Percentiles rank a stretch among this genome's conserved stretches.
phyloP scores from a whole-genome alignment of 1,140 invertebrate genomes.

The Amyelois transitella region DNA sequence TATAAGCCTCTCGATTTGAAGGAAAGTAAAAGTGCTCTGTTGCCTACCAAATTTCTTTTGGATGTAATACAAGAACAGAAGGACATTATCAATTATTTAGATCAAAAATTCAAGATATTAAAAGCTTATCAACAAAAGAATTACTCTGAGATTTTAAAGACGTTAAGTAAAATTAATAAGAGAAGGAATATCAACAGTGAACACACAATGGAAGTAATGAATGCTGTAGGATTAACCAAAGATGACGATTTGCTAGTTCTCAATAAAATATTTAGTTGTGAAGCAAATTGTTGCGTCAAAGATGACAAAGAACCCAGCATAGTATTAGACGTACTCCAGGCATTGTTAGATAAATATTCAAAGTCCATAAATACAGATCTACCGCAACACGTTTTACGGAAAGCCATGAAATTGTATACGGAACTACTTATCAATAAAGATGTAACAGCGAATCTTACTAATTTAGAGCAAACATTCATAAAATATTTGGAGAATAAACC shows the following conservation, averaged over 20 bases:
- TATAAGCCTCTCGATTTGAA: slow-evolving; percentile 67
- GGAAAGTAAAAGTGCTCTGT: slow-evolving; percentile 49
- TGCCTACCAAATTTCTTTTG: slow-evolving; percentile 67
- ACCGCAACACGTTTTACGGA: slow-evolving; percentile 37
- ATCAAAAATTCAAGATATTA: slow-evolving; percentile 46
- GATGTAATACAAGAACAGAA: slow-evolving; percentile 47
- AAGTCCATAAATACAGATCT: slow-evolving; percentile 38
- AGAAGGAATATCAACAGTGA: slow-evolving; percentile 44
- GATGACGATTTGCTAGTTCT: slow-evolving; percentile 49
- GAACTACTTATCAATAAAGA: slow-evolving; percentile 50
- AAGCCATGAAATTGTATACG: slow-evolving; percentile 48
- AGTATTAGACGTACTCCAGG: slow-evolving; percentile 50
- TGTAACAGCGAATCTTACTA: slow-evolving; percentile 59
- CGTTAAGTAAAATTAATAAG: slow-evolving; percentile 65
- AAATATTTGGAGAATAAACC: slow-evolving; percentile 77
- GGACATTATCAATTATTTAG: slow-evolving; percentile 46
- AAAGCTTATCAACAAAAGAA: slow-evolving; percentile 68
- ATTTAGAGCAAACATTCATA: slow-evolving; percentile 72
- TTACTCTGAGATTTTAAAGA: slow-evolving; percentile 53
- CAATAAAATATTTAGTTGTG: slow-evolving; percentile 45
- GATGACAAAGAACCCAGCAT: slow-evolving; percentile 65
- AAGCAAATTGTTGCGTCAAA: slow-evolving; percentile 40
- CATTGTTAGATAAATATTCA: slow-evolving; percentile 54
- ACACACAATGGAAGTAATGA: slow-evolving; percentile 46
- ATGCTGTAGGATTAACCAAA: slow-evolving; percentile 44